Percentiles rank a stretch among this genome's conserved stretches.
Evolutionary conservation across 2,888 invertebrate species (phyloP).

Genomic region (Heliconius cydno): DNA sequence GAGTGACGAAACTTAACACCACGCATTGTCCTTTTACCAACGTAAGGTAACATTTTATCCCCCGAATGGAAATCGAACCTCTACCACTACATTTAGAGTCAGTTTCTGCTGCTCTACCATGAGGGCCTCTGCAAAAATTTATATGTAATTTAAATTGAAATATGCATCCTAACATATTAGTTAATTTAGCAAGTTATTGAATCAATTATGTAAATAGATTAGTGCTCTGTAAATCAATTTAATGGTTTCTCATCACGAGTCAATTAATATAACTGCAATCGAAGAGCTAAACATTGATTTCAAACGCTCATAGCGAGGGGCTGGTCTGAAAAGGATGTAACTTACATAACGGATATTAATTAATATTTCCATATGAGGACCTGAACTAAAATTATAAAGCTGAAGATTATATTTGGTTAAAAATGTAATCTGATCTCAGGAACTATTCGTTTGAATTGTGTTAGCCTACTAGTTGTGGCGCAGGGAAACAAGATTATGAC

Average conservation of each 20-base stretch:
- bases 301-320: neutral
- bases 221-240: constrained; percentile 9
- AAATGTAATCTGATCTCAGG: no score
- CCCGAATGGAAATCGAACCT: no score
- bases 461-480: no score
- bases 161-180: neutral
- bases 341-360: neutral
- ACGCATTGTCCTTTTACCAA: no score
- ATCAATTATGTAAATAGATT: constrained; percentile 21
- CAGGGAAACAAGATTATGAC: no score
- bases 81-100: no score
- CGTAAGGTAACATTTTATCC: no score
- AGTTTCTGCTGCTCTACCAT: no score
- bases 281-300: neutral
- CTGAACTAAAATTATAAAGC: no score
- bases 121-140: neutral
- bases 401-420: no score
- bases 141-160: neutral
- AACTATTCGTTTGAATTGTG: no score
- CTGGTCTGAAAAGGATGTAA: neutral
- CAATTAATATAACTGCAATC: constrained; percentile 27
- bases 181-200: neutral
- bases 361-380: neutral
- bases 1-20: no score
- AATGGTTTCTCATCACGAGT: constrained; percentile 14